These are phyloP conservation scores for Notodonta ziczac DNA, from an alignment of 2,888 invertebrate species.

Conservation along the genomic window DNA sequence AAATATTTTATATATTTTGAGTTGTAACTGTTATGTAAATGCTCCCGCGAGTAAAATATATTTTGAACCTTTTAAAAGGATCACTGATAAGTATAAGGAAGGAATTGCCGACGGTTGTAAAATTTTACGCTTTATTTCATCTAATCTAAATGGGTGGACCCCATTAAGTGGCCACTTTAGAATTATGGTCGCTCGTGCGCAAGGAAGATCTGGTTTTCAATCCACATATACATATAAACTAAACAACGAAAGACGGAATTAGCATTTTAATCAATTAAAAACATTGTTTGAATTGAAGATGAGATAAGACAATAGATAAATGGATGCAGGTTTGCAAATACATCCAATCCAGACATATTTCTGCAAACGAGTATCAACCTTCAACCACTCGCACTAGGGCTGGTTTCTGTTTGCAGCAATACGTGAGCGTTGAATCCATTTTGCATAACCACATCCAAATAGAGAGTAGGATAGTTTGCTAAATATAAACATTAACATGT, in stretches of 20 bases:
- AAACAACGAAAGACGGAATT: background rate
- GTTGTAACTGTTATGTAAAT: conserved; percentile 13
- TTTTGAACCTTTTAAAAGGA: conserved; percentile 18
- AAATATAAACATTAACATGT: conserved; percentile 19
- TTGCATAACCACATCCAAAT: background rate
- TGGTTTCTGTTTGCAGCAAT: too few relatives aligned
- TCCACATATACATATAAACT: conserved; percentile 17
- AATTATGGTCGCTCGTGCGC: conserved; percentile 33
- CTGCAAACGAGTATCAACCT: too few relatives aligned
- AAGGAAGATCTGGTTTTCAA: conserved; percentile 19
- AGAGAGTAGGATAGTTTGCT: background rate
- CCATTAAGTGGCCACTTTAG: conserved; percentile 32
- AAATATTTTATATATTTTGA: conserved; percentile 14
- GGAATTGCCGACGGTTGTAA: conserved; percentile 31
- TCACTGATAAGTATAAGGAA: conserved; percentile 23
- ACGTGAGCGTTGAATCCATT: too few relatives aligned
- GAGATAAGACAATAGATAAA: background rate
- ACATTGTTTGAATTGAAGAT: background rate
- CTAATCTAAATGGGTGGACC: conserved; percentile 46
- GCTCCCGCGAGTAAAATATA: conserved; percentile 11
- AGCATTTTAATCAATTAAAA: conserved; percentile 8
- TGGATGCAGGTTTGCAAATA: background rate
- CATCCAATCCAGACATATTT: background rate
- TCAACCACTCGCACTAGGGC: too few relatives aligned
- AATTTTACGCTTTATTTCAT: conserved; percentile 44